Base-by-base conservation (phyloP, 1,140 invertebrate genomes). In the Penaeus japonicus region DNA sequence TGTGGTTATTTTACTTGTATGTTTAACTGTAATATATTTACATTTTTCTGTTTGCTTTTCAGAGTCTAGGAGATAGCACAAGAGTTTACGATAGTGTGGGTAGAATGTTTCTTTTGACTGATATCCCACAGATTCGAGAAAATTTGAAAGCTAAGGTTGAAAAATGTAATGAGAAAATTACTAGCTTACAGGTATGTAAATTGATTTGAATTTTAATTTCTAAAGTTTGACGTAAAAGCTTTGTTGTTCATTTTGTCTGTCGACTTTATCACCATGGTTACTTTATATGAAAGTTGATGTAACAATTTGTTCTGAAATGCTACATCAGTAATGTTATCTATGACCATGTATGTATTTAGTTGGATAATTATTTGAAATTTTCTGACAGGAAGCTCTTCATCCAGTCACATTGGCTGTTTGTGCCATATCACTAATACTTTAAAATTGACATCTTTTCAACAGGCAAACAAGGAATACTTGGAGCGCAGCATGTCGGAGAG, bases 401-500 rank as follows among this genome's bases (percentile, higher is more conserved):
- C n/a, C n/a, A n/a, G n/a, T n/a, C 5, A 47, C 15, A 47, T 47
- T 47, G n/a, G n/a, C 47, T 15, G 0, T 47, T 47, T 47, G 15
- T 47, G 5, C 7, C 47, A 47, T 47, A 47, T 47, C 4, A 47
- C 10, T 47, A 47, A 47, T 47, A 47, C 47, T 47, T 4, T 80
- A 22, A 15, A 53, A 30, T 39, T 39, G 3, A 47, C 3, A 27
- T 47, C 59, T 59, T 83, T 15, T 55, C 47, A 54, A 54, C 91
- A 94, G 94, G 95, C 93, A 83, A 96, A 95, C 89, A 97, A 97
- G 92, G 91, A 93, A 12, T 96, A 96, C 92, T 93, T 97, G 89
- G 95, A 97, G 91, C 94, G 94, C 90, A 97, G 93, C 92, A 93
- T 97, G 77, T 96, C 96, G 93, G 96, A 97, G 91, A 96, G 95